phyloP scores from a whole-genome alignment of 2,797 vertebrate genomes.

The Karalla daura region DNA sequence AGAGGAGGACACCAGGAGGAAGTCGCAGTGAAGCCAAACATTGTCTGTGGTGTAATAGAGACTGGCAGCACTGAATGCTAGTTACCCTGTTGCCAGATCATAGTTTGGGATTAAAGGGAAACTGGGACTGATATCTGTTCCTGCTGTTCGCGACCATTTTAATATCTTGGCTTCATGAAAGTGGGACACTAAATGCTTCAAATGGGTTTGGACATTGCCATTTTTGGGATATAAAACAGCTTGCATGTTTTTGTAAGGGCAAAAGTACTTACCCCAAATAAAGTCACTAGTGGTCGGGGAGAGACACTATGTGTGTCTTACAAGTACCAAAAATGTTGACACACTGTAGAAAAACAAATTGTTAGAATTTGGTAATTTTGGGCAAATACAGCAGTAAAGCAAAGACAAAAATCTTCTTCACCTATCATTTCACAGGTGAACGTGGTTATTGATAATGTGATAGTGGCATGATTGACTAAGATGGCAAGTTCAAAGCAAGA shows the following conservation, averaged over 20 bases:
- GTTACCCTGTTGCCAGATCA: neutral
- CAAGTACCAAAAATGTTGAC: no score
- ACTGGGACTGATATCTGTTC: neutral
- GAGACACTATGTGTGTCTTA: no score
- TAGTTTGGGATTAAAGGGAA: neutral
- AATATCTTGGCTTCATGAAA: neutral
- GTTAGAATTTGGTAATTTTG: no score
- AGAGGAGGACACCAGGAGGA: neutral
- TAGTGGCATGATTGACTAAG: no score
- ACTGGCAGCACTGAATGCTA: neutral
- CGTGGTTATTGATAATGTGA: no score
- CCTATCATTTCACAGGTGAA: no score
- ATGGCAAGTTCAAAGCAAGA: no score
- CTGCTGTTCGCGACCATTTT: neutral
- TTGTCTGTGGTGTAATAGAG: neutral
- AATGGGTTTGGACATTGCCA: neutral
- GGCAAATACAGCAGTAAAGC: no score
- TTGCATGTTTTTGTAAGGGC: neutral
- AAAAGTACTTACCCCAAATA: neutral
- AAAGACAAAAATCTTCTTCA: no score
- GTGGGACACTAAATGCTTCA: neutral
- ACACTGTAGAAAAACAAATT: no score
- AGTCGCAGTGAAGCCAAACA: slow-evolving; percentile 2
- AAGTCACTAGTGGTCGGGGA: no score
- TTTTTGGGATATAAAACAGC: neutral